A percentile compares a stretch with the other conserved stretches of the same genome.
Evolutionary conservation across 2,797 vertebrate species (phyloP).

Genomic region (Darevskia mixta): DNA sequence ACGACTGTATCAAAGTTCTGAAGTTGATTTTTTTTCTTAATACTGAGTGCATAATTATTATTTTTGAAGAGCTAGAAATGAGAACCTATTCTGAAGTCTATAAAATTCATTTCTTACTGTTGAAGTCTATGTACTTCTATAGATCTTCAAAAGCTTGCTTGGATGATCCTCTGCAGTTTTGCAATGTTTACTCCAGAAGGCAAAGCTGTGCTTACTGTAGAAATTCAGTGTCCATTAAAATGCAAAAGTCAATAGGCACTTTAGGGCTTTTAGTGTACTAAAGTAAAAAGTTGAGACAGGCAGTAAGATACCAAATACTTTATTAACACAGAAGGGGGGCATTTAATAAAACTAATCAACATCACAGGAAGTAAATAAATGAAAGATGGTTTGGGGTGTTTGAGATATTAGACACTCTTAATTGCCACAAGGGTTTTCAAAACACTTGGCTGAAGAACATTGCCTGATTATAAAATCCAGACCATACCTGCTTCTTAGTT

Average conservation of each 20-base stretch:
- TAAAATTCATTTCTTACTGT: neutral
- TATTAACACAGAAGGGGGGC: slow-evolving; percentile 25
- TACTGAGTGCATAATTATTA: neutral
- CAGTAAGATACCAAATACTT: slow-evolving; percentile 9
- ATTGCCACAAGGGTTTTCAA: slow-evolving; percentile 9
- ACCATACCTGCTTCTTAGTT: slow-evolving; percentile 5
- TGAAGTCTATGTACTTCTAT: neutral
- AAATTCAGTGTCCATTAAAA: neutral
- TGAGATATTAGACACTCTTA: neutral
- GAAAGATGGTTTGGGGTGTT: slow-evolving; percentile 23
- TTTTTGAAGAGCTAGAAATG: neutral
- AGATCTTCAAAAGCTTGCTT: neutral
- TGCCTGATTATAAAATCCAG: slow-evolving; percentile 12
- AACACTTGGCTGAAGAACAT: neutral
- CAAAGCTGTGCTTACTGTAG: neutral
- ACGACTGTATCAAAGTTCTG: neutral
- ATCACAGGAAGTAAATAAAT: slow-evolving; percentile 19
- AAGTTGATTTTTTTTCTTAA: neutral
- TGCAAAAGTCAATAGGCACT: slow-evolving; percentile 14
- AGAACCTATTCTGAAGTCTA: neutral
- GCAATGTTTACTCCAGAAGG: neutral
- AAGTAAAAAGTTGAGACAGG: slow-evolving; percentile 10
- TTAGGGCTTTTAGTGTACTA: slow-evolving; percentile 7
- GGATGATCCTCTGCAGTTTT: neutral
- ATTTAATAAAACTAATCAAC: slow-evolving; percentile 30